These are phyloP conservation scores for Cheilosia vernalis DNA, from an alignment of 2,888 invertebrate species.

Conservation along the genomic window DNA sequence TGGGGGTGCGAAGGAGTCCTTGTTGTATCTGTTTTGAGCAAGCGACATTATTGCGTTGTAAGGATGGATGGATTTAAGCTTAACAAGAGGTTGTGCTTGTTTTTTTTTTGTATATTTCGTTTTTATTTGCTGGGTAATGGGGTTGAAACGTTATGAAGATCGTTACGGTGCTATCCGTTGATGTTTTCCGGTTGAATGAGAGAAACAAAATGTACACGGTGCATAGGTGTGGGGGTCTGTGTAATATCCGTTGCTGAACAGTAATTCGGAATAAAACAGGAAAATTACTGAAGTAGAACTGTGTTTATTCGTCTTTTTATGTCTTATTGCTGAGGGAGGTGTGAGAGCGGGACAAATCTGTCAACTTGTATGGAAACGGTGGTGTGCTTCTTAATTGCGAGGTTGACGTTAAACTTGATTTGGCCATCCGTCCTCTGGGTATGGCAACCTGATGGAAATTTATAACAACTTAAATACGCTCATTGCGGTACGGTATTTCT, in stretches of 20 bases:
- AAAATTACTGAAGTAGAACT: conserved; percentile 49
- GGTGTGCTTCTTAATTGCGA: too few species aligned
- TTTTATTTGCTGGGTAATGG: conserved; percentile 61
- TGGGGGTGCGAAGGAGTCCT: background rate
- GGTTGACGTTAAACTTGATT: too few species aligned
- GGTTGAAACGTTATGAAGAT: conserved; percentile 60
- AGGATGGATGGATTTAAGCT: conserved; percentile 59
- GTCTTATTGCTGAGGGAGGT: background rate
- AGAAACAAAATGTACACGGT: conserved; percentile 10
- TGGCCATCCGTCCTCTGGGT: too few species aligned
- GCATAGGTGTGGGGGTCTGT: background rate
- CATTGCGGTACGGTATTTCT: too few species aligned
- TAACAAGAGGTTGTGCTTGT: conserved; percentile 9
- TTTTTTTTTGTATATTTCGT: conserved; percentile 20
- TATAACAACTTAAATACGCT: too few species aligned
- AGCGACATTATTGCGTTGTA: conserved; percentile 25
- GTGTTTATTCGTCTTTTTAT: conserved; percentile 32
- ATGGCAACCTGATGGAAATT: too few species aligned
- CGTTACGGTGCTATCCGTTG: conserved; percentile 52
- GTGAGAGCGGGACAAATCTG: background rate
- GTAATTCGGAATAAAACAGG: conserved; percentile 44
- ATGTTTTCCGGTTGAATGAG: conserved; percentile 37
- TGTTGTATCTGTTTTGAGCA: conserved; percentile 34
- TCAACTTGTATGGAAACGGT: too few species aligned
- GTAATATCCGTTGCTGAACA: conserved; percentile 37